phyloP scores from a whole-genome alignment of 2,797 vertebrate species.

The Myripristis jacobus region DNA sequence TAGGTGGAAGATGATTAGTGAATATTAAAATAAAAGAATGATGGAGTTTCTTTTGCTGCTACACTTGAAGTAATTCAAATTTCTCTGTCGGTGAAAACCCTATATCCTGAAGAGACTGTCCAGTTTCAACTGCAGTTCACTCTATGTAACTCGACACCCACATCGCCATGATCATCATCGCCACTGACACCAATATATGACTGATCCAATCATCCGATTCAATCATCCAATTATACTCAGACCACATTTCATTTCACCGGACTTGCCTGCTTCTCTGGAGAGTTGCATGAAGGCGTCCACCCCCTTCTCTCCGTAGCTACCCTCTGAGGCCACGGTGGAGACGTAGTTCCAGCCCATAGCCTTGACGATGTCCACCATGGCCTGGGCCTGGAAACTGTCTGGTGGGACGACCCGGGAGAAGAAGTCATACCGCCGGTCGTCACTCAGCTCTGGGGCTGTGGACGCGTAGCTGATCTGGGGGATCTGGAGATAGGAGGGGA shows the following conservation, averaged over 20 bases:
- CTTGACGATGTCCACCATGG: conserved; percentile 96
- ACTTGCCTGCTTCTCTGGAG: conserved; percentile 91
- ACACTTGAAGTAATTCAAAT: too few relatives aligned
- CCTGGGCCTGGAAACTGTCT: conserved; percentile 95
- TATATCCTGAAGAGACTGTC: too few relatives aligned
- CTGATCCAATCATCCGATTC: too few relatives aligned
- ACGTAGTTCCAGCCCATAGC: conserved; percentile 95
- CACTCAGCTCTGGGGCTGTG: conserved; percentile 93
- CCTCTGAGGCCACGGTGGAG: conserved; percentile 93
- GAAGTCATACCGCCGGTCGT: conserved; percentile 94
- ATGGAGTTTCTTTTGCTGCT: too few relatives aligned
- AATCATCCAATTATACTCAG: too few relatives aligned
- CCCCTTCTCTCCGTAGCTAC: conserved; percentile 95
- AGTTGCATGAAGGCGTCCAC: conserved; percentile 94
- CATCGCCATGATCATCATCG: conserved; percentile 50
- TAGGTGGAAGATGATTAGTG: too few relatives aligned
- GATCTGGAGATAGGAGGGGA: conserved; percentile 80
- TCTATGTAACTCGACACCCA: background rate
- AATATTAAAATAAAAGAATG: too few relatives aligned
- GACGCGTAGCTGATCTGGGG: conserved; percentile 96
- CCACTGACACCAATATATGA: too few relatives aligned
- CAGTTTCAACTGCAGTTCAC: background rate
- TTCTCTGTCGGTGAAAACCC: too few relatives aligned
- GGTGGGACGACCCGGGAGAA: conserved; percentile 95
- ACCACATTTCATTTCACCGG: background rate